phyloP scores from a whole-genome alignment of 2,888 invertebrate genomes.

The Mamestra brassicae region DNA sequence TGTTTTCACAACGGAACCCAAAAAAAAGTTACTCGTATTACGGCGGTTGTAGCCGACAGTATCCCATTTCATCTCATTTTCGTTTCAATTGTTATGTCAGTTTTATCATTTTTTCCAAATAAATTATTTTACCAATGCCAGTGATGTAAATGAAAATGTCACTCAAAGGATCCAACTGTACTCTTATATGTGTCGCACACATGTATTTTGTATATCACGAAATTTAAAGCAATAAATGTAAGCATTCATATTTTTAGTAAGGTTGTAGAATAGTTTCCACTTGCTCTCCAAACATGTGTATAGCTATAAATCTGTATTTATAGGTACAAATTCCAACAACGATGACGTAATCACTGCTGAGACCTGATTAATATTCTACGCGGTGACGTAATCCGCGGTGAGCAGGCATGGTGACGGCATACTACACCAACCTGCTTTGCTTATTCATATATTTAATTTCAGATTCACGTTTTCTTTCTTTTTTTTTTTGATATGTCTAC shows the following conservation, averaged over 20 bases:
- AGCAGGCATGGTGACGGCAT: conserved; percentile 84
- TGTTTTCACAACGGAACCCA: no score
- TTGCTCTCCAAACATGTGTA: conserved; percentile 22
- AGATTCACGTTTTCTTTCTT: conserved; percentile 31
- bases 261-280: conserved; percentile 13
- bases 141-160: background rate
- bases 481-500: conserved; percentile 13
- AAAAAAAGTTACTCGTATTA: background rate
- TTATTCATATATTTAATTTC: conserved; percentile 59
- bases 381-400: conserved; percentile 84
- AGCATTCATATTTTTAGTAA: conserved; percentile 2
- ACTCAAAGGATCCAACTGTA: background rate
- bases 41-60: no score
- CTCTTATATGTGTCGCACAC: background rate
- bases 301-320: conserved; percentile 28
- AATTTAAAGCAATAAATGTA: background rate
- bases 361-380: conserved; percentile 76
- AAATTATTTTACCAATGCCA: background rate
- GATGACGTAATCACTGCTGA: conserved; percentile 74
- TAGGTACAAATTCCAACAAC: conserved; percentile 53
- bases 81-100: no score
- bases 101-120: no score
- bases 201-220: no score
- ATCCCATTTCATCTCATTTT: no score
- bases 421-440: conserved; percentile 52